Percentiles rank a stretch among this genome's conserved stretches.
Conservation (phyloP, 1,140 invertebrate genomes). For the Ylistrum balloti region DNA sequence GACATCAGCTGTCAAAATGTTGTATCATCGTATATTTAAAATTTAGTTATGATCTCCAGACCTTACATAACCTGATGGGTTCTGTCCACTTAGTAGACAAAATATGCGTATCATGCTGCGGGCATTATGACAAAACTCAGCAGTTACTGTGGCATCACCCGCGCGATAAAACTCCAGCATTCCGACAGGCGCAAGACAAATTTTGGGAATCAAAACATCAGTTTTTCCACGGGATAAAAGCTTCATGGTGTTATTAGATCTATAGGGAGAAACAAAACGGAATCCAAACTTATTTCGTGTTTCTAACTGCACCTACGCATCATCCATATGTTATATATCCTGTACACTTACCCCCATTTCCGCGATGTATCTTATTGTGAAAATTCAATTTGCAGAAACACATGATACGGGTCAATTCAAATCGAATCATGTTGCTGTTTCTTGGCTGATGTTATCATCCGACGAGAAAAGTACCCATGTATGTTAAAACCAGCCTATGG, state of each 20-base stretch:
- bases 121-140: neutral
- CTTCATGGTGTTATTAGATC: neutral
- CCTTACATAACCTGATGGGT: neutral
- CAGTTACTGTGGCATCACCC: neutral
- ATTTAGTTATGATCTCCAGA: constrained; percentile 17
- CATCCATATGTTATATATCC: too few relatives aligned
- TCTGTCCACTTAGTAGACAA: neutral
- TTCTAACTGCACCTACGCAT: neutral
- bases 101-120: neutral
- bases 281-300: neutral
- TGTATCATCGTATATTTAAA: constrained; percentile 29
- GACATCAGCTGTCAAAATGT: constrained; percentile 30
- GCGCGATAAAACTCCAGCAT: neutral
- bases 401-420: too few relatives aligned
- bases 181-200: neutral
- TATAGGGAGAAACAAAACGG: neutral
- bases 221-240: neutral
- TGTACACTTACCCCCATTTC: neutral
- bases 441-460: too few relatives aligned
- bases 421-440: too few relatives aligned
- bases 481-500: too few relatives aligned
- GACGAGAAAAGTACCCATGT: too few relatives aligned
- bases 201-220: neutral
- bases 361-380: too few relatives aligned
- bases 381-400: too few relatives aligned